Base-by-base conservation (phyloP, 2,888 invertebrate species). In the Drosophila barbarae region DNA sequence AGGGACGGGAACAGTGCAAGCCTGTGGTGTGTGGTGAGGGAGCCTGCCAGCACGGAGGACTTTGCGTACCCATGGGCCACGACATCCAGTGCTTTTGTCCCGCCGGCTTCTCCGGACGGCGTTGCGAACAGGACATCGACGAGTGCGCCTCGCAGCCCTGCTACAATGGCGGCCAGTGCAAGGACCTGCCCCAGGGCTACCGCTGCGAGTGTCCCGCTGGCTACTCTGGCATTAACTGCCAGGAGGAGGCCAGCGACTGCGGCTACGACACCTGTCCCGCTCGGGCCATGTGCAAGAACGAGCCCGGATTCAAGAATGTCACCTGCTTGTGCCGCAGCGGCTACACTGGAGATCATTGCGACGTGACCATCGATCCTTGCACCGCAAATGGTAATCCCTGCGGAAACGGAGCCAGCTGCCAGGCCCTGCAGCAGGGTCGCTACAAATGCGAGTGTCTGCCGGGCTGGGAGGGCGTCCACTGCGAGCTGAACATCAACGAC, bases 391-490 rank as follows among this genome's bases (percentile, higher is more conserved):
- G 96, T 59, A 97, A 96, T 86, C 97, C 97, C 10, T 98, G 98
- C 88, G 93, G 93, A 50, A 97, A 98, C 86, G 96, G 96, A 5
- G 98, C 96, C 5, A 93, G 94, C 39, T 98, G 98, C 85, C 92
- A 95, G 71, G 96, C 96, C 44, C 92, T 97, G 61, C 96, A 96
- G 88, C 97, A 96, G 91, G 97, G 97, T 12, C 92, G 97, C 75
- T 98, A 95, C 89, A 95, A 95, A 88, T 99, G 99, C 88, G 96
- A 97, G 88, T 99, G 99, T 88, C 91, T 96, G 55, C 95, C 97
- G 21, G 99, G 99, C 39, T 99, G 99, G 98, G 97, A 97, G 88
- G 99, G 99, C 65, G 95, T 96, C 79, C 94, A 95, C 67, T 99
- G 99, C 88, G 97, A 98, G 87, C 92, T 92, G n/a, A 97, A 98